Base-by-base conservation (phyloP, 2,797 vertebrate species). In the Limnodromus scolopaceus region DNA sequence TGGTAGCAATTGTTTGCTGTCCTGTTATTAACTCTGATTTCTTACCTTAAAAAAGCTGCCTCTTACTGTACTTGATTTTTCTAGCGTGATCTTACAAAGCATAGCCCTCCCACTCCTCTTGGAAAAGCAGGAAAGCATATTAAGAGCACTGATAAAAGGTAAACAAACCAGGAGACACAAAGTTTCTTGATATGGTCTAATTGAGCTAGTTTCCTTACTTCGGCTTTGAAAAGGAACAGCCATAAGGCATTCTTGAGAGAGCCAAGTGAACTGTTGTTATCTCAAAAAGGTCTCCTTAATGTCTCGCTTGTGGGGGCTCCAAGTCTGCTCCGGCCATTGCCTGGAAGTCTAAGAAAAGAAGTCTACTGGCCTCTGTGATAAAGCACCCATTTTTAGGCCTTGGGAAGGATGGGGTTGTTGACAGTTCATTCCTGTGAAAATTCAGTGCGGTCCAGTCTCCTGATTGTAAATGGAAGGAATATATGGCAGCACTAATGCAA, bases 401-500 rank as follows among this genome's bases (percentile, higher is more conserved):
- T 98, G 98, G 98, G 98, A 98, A 98, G 98, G 98, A 98, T 98
- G 97, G 96, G 95, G 96, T 97, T 98, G 98, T 98, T 98, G 98
- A 99, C 98, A 98, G 98, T 98, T 97, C 98, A 97, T 98, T 99
- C 99, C 98, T 98, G 98, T 95, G 95, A 96, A 97, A 97, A 96
- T 85, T 84, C 97, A 91, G 95, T 70, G 89, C 83, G 95, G 96
- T 95, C 97, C 76, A 48, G 88, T 65, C 97, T 95, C 85, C 49
- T 32, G 93, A 63, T 91, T 89, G 93, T 28, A 87, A 93, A 91
- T 96, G 96, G 96, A 86, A 86, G 93, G 95, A 60, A 88, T 88
- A 48, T 82, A 97, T 96, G 98, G 98, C 97, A 98, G 97, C 98
- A 97, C 97, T 97, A 97, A 98, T 99, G 99, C 98, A 97, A 97